These are phyloP conservation scores for Echeneis naucrates DNA, from an alignment of 2,797 vertebrate species.

Conservation along the genomic window DNA sequence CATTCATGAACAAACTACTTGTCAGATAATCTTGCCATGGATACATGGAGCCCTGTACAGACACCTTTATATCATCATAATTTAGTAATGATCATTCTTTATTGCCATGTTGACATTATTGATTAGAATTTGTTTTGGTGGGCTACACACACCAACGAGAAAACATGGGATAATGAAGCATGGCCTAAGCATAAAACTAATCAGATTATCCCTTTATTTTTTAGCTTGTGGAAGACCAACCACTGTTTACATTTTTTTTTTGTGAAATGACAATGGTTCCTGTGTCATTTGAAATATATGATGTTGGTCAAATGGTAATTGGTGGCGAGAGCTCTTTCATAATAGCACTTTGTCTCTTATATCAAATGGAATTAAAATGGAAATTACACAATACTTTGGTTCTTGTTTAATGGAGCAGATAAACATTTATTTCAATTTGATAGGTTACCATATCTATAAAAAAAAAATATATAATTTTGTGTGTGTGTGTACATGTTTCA, in stretches of 20 bases:
- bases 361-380: no score
- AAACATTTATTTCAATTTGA: not conserved
- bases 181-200: not conserved
- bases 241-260: no score
- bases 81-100: no score
- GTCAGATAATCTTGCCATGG: no score
- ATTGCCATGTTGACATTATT: no score
- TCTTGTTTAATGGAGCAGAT: not conserved
- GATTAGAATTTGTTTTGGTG: no score
- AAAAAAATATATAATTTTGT: not conserved
- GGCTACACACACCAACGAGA: no score
- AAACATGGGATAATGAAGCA: not conserved
- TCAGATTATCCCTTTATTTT: no score
- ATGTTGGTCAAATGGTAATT: not conserved
- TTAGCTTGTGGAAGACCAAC: not conserved
- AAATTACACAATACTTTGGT: no score
- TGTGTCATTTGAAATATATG: no score
- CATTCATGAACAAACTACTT: conserved; percentile 1
- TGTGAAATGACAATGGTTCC: no score
- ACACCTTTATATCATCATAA: not conserved
- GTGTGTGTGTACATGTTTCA: conserved; percentile 12
- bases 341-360: no score
- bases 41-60: not conserved
- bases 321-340: not conserved
- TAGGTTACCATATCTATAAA: not conserved